Conservation (phyloP, 2,888 invertebrate species). For the Ditula angustiorana region DNA sequence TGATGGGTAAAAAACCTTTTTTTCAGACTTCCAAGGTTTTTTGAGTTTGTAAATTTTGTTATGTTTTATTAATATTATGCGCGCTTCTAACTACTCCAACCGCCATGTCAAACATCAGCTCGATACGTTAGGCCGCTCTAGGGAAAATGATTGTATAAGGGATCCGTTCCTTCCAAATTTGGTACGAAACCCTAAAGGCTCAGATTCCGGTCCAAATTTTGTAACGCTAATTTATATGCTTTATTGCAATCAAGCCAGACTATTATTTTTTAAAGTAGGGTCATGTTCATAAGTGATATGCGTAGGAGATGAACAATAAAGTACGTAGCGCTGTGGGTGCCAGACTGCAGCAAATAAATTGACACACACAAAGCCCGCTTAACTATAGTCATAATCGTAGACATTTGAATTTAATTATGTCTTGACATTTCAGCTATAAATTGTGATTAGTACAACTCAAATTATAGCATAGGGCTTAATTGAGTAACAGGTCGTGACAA, state of each 20-base stretch:
- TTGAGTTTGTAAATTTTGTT: too few relatives aligned
- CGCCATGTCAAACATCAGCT: too few relatives aligned
- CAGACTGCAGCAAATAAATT: constrained; percentile 55
- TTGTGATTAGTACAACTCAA: constrained; percentile 19
- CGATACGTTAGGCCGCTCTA: too few relatives aligned
- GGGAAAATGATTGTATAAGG: too few relatives aligned
- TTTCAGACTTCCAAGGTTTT: too few relatives aligned
- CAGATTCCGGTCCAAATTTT: too few relatives aligned
- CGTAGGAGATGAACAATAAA: constrained; percentile 39
- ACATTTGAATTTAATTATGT: constrained; percentile 49
- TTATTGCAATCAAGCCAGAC: constrained; percentile 2
- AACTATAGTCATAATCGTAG: constrained; percentile 54
- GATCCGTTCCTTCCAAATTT: too few relatives aligned
- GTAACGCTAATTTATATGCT: background rate
- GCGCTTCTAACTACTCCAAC: too few relatives aligned
- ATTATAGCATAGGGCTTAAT: constrained; percentile 11
- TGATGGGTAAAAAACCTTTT: too few relatives aligned
- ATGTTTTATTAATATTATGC: too few relatives aligned
- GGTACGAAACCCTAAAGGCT: too few relatives aligned
- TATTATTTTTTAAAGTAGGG: too few relatives aligned
- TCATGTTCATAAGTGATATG: constrained; percentile 31
- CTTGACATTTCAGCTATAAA: constrained; percentile 38
- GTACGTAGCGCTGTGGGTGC: constrained; percentile 39
- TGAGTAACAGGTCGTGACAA: constrained; percentile 21
- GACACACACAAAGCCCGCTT: constrained; percentile 52